Base-by-base conservation (phyloP, 2,113 vertebrate genomes). In the Carassius auratus region DNA sequence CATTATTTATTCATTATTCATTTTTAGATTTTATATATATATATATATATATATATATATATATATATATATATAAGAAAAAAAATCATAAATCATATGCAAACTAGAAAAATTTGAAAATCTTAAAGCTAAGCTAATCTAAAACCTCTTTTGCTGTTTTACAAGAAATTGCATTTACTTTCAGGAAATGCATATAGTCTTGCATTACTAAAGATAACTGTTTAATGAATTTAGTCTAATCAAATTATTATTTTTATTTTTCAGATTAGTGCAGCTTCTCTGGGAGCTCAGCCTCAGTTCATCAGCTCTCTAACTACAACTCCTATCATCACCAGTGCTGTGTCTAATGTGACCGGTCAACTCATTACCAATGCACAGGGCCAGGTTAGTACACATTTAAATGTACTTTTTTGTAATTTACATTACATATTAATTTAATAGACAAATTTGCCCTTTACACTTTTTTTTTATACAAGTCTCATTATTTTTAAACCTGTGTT, bases 341-440 rank as follows among this genome's bases (percentile, higher is more conserved):
- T 98, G 92, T 93, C 96, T 92, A 95, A 95, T 88, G 91, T 98
- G 87, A 94, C 97, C 85, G 96, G 96, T 80, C 98, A 97, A 92
- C 96, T 99, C 90, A 96, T 99, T 92, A 98, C 97, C 86, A 98
- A 96, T 61, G 95, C 96, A 80, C 98, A 98, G 92, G 98, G 98
- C 87, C 98, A 99, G 96, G 98, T 97, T 93, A 91, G 92, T 87
- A 19, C 5, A 66, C 17, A 33, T 79, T 33, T 14, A n/a, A n/a
- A 52, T 52, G 8, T 7, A 36, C 7, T 8, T 17, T 33, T 68
- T 30, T 30, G 30, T 30, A 30, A 30, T 30, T 1, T 30, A 30
- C 30, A 30, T 30, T 30, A 30, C 30, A 30, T 30, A 68, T 68
- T 68, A 5, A 68, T 68, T 68, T 17, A 68, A 33, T 30, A 68